Base-by-base conservation (phyloP, 2,797 vertebrate species). In the Eulemur albifrons region DNA sequence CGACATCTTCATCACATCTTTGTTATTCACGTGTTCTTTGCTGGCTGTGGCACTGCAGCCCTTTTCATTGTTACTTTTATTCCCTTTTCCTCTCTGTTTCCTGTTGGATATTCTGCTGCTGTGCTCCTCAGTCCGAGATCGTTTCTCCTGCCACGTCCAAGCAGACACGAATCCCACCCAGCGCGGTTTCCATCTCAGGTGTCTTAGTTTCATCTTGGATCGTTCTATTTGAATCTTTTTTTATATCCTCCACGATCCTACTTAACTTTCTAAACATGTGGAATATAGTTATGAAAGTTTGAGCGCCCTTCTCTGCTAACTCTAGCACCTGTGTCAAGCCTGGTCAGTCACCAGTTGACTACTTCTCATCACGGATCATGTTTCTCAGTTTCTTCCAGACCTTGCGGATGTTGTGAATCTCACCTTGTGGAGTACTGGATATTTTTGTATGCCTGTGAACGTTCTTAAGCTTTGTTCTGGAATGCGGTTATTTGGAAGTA, bases 121-220 rank as follows among this genome's bases (percentile, higher is more conserved):
- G 0, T 23, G 15, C 7, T 63, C 59, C 30, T 38, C 9, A 30
- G 17, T 23, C 17, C 5, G 7, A 9, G 1, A 7, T n/a, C 38
- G 35, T 54, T 27, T 23, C 63, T 83, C 43, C 17, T 4, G 13
- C 25, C 11, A 7, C 20, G 4, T 84, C 21, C 6, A 13, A 30
- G 35, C 50, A 18, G 50, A 70, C 11, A 1, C 13, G 59, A 20
- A n/a, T 40, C 35, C 30, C 23, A 8, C 18, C 43, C 10, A 18
- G 32, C 14, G 13, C 20, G 23, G 25, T 81, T 50, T 80, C 38
- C 23, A 50, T 35, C 67, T 80, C 65, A 32, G 40, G 17, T 17
- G 82, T n/a, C 86, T 61, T 63, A 43, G 25, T 30, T 38, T 79
- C 30, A 30, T n/a, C 17, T 52, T 15, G 32, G 8, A 59, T 15